Evolutionary conservation across 1,140 invertebrate genomes (phyloP), one percentile per base, ranked within the genome.

Genomic region (Arctopsyche grandis): DNA sequence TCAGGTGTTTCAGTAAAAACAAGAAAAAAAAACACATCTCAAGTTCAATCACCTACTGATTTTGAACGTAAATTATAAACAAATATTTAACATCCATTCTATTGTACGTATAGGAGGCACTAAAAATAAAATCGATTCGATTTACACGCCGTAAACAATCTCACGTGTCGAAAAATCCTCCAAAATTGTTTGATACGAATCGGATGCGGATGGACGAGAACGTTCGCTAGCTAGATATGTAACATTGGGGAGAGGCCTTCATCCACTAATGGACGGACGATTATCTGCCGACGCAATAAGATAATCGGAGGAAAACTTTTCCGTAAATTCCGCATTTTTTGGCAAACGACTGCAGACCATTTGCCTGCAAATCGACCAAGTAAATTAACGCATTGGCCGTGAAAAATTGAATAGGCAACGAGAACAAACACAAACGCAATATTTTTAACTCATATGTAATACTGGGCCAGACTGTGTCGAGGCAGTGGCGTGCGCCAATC

Each of bases 401-500:
- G 58, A 60, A 60, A 60, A 60, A 21, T 60, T 60, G 58, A 21
- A 60, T 60, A 60, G 16, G 58, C 21, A 22, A 60, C 19, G 5
- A 60, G 10, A 52, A 52, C 10, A 52, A n/a, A 52, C 48, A 52
- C 48, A 52, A 52, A 52, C 48, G 48, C 48, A 52, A 52, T 52
- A 52, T 52, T 52, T 52, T 52, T 52, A 52, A 52, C 48, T 52
- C 48, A 10, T 12, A 46, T 16, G 48, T 52, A 52, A 52, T 52
- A 12, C 12, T n/a, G 48, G 16, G 3, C 48, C 12, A 12, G 48
- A 52, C 48, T 52, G 48, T 16, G 3, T 52, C 16, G 1, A 14
- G 48, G 12, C 48, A 52, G 48, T 52, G 48, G 48, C 48, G 48
- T 52, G 48, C 16, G 48, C 10, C 16, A 38, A 52, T 52, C 48